phyloP scores from a whole-genome alignment of 2,888 invertebrate species.

The Crioceris asparagi region DNA sequence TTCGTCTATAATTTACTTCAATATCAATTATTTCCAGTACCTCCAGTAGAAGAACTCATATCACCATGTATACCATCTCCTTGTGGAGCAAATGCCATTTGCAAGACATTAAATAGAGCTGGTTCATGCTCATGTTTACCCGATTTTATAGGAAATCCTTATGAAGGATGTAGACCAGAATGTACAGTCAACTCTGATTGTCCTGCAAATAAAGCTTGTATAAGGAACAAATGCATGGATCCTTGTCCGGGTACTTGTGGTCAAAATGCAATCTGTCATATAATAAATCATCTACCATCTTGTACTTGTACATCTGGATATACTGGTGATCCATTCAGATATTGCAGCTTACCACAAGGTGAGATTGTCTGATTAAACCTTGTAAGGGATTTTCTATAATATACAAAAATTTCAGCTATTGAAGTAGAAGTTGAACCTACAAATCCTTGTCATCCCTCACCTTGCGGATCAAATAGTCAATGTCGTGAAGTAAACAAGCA shows the following conservation, averaged over 20 bases:
- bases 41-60: conserved; percentile 29
- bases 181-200: conserved; percentile 64
- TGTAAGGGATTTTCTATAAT: not conserved
- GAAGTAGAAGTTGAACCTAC: conserved; percentile 27
- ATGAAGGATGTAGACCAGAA: conserved; percentile 66
- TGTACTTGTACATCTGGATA: conserved; percentile 56
- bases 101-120: conserved; percentile 49
- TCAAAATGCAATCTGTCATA: conserved; percentile 62
- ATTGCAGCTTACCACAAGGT: conserved; percentile 32
- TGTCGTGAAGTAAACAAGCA: conserved; percentile 45
- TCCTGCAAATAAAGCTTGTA: conserved; percentile 58
- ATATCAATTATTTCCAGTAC: conserved; percentile 23
- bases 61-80: conserved; percentile 55
- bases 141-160: conserved; percentile 67
- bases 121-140: conserved; percentile 60
- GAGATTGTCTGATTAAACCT: conserved; percentile 25
- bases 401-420: no score
- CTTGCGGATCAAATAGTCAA: conserved; percentile 71
- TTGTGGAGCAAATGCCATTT: conserved; percentile 59
- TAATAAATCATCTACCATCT: conserved; percentile 58
- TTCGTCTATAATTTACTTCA: conserved; percentile 4
- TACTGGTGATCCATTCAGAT: conserved; percentile 48
- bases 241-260: conserved; percentile 75
- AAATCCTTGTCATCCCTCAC: conserved; percentile 59
- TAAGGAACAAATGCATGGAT: conserved; percentile 64